Percentiles rank a stretch among this genome's conserved stretches.
Evolutionary conservation across 2,797 vertebrate species (phyloP).

Genomic region (Arrhamphus sclerolepis): DNA sequence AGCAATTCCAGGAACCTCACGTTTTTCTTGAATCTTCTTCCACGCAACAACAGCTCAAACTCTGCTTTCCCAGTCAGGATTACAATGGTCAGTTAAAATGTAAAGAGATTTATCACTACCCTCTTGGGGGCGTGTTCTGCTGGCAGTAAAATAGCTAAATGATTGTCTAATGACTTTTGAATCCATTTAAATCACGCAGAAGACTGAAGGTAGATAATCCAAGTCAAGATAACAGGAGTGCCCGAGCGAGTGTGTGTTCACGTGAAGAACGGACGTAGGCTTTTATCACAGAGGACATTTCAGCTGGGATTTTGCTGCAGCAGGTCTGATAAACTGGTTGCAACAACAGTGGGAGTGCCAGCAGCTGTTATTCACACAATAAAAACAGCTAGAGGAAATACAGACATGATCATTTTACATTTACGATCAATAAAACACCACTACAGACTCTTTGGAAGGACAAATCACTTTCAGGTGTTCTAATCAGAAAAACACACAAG

Average conservation of each 20-base stretch:
- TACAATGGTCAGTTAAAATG: conserved; percentile 66
- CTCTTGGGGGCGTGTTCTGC: conserved; percentile 23
- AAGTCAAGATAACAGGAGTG: not conserved
- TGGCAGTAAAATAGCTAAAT: conserved; percentile 21
- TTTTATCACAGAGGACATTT: conserved; percentile 19
- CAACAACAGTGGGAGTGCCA: not conserved
- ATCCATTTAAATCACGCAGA: not conserved
- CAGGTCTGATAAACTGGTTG: not conserved
- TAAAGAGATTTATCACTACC: conserved; percentile 72
- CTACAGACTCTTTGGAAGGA: not conserved
- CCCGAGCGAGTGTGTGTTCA: not conserved
- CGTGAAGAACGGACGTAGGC: not conserved
- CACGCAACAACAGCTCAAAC: conserved; percentile 69
- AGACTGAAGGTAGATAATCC: not conserved
- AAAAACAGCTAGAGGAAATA: conserved; percentile 1
- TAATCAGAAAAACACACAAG: conserved; percentile 29
- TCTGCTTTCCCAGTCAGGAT: conserved; percentile 59
- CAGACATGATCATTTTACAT: not conserved
- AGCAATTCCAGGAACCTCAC: conserved; percentile 2
- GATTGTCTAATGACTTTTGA: conserved; percentile 9
- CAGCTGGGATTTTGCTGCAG: not conserved
- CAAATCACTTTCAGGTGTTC: not conserved
- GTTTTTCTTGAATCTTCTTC: conserved; percentile 3
- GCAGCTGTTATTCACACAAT: conserved; percentile 1
- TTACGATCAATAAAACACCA: not conserved